Evolutionary conservation across 2,888 invertebrate species (phyloP), one percentile per base, ranked within the genome.

Genomic region (Hoplodrina blanda): DNA sequence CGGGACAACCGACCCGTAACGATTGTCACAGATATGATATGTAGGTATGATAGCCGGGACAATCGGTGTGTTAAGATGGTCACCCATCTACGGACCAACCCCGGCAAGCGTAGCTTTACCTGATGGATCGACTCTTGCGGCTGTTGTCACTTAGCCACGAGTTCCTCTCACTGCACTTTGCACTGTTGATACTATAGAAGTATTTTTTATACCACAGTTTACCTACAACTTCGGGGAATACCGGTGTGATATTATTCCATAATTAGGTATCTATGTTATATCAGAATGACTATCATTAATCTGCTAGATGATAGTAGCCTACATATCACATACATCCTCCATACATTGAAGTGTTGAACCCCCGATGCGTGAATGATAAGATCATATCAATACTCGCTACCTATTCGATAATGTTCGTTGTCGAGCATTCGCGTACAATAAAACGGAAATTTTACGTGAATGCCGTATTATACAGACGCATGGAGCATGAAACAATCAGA

Each of bases 401-500:
- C 68, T 52, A 30, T 46, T 8, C n/a, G 49, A 71, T 78, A 44
- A 65, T 44, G 37, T 55, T 59, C 59, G 41, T 20, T 57, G 50
- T 62, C 52, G 6, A 62, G 30, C 57, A 53, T 62, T 57, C 53
- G 19, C 57, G 13, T 30, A 80, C 56, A 74, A 81, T 69, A 33
- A 49, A 70, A 67, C 75, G 78, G 70, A 81, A 69, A 69, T 67
- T 62, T 65, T 60, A 57, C 55, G 41, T 70, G 67, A 63, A 79
- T 70, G 44, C 46, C 33, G 4, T 52, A 76, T 76, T 81, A 77
- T 79, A 30, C n/a, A 19, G 62, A 41, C n/a, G 69, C 83, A 79
- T 49, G 59, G 30, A 67, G 72, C 84, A 76, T 84, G 73, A 77
- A 85, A 79, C 73, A 79, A 84, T 85, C 81, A 77, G 81, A 82